Percentiles rank a stretch among this genome's conserved stretches.
These are phyloP conservation scores for Styela plicata DNA, from an alignment of 23 tunicate genomes.

Conservation along the genomic window DNA sequence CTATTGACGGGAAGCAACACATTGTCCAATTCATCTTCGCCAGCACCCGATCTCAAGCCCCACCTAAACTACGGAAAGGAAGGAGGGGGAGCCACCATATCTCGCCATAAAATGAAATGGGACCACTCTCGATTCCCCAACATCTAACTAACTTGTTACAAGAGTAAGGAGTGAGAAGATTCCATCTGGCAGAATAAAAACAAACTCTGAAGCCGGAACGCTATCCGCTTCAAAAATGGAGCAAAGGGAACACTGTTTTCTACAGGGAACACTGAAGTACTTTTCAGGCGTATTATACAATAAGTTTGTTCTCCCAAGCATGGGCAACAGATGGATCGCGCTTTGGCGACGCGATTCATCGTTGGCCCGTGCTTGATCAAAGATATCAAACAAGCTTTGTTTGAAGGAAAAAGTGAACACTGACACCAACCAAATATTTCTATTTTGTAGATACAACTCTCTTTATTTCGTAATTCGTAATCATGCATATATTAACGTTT, in stretches of 20 bases:
- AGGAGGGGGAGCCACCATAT: conserved; percentile 27
- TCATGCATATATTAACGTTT: background rate
- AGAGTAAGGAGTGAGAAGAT: too few relatives aligned
- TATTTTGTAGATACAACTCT: background rate
- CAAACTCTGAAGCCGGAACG: too few relatives aligned
- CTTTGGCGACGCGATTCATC: too few relatives aligned
- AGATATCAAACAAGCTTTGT: too few relatives aligned
- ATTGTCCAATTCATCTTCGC: conserved; percentile 81
- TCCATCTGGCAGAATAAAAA: too few relatives aligned
- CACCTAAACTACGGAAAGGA: conserved; percentile 41
- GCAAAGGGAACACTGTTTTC: too few relatives aligned
- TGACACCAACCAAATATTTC: background rate
- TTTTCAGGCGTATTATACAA: background rate
- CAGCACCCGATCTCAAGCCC: conserved; percentile 69
- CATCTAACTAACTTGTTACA: conserved; percentile 58
- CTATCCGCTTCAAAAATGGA: too few relatives aligned
- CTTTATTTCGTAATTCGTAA: background rate
- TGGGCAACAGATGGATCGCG: too few relatives aligned
- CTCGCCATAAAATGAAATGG: conserved; percentile 45
- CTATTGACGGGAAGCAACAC: conserved; percentile 83
- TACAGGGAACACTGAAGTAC: background rate
- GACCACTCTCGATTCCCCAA: conserved; percentile 63
- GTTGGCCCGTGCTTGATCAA: too few relatives aligned
- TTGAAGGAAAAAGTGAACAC: too few relatives aligned
- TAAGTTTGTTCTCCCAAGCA: too few relatives aligned